Conservation (phyloP, 2,113 vertebrate genomes). For the Ptilonorhynchus violaceus region DNA sequence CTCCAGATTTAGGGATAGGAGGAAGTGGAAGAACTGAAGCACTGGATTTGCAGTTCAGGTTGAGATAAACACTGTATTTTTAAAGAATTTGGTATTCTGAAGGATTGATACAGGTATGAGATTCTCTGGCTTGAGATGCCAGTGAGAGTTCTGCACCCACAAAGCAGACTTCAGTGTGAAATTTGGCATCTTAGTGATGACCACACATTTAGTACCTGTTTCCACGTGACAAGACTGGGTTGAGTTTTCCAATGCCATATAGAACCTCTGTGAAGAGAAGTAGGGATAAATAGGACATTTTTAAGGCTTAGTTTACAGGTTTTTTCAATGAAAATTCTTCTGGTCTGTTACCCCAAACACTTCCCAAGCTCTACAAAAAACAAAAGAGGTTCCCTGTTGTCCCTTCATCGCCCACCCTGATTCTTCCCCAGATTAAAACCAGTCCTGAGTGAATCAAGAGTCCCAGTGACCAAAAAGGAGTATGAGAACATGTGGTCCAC, state of each 20-base stretch:
- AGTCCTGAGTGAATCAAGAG: background rate
- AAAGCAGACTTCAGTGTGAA: background rate
- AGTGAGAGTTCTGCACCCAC: background rate
- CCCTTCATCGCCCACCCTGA: accelerated
- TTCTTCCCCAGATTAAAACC: background rate
- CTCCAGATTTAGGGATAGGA: background rate
- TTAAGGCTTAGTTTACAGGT: background rate
- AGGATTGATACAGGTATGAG: background rate
- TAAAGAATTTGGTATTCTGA: background rate
- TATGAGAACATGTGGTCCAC: background rate
- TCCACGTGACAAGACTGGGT: background rate
- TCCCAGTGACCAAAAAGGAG: background rate
- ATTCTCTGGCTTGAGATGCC: background rate
- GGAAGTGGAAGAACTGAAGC: background rate
- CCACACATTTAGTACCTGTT: background rate
- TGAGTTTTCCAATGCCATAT: background rate
- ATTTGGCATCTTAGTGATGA: background rate
- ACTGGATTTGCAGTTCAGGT: background rate
- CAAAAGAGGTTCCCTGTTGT: background rate
- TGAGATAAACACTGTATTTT: background rate
- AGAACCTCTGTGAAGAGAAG: background rate
- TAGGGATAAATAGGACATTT: background rate
- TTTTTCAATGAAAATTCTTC: background rate
- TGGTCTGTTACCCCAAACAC: background rate
- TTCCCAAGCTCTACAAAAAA: background rate